Conservation (phyloP, 2,888 invertebrate species). For the Meiosimyza decipiens region DNA sequence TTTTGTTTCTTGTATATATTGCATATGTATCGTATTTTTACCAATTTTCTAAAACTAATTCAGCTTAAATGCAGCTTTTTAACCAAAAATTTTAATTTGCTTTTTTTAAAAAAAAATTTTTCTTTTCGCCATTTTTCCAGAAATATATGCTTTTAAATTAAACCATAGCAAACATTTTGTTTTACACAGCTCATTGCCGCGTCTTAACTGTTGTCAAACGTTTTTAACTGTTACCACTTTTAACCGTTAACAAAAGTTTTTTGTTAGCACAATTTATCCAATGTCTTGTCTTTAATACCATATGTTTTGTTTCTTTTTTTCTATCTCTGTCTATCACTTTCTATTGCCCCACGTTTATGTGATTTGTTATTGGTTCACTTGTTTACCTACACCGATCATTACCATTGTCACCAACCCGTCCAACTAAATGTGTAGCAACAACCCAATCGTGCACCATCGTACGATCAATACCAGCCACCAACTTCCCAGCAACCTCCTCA, state of each 20-base stretch:
- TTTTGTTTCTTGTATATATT: background rate
- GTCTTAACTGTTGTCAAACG: too few relatives aligned
- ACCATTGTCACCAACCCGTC: constrained; percentile 38
- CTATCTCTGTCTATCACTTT: too few relatives aligned
- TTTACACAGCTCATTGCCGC: too few relatives aligned
- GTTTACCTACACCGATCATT: constrained; percentile 27
- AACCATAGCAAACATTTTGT: too few relatives aligned
- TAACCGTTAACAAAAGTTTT: background rate
- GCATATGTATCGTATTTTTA: background rate
- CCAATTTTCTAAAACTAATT: too few relatives aligned
- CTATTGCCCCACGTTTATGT: too few relatives aligned
- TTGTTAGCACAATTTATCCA: background rate
- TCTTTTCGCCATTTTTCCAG: constrained; percentile 4
- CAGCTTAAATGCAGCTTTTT: background rate
- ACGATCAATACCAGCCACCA: constrained; percentile 50
- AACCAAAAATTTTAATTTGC: constrained; percentile 6
- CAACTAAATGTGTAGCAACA: constrained; percentile 34
- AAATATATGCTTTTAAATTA: background rate
- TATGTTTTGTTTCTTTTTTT: background rate
- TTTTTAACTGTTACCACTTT: background rate
- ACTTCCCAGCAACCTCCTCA: constrained; percentile 42
- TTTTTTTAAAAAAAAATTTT: background rate
- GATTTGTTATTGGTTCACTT: too few relatives aligned
- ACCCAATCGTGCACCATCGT: constrained; percentile 52
- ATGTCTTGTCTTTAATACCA: background rate